These are phyloP conservation scores for Calliopum simillimum DNA, from an alignment of 2,888 invertebrate genomes.

Conservation along the genomic window DNA sequence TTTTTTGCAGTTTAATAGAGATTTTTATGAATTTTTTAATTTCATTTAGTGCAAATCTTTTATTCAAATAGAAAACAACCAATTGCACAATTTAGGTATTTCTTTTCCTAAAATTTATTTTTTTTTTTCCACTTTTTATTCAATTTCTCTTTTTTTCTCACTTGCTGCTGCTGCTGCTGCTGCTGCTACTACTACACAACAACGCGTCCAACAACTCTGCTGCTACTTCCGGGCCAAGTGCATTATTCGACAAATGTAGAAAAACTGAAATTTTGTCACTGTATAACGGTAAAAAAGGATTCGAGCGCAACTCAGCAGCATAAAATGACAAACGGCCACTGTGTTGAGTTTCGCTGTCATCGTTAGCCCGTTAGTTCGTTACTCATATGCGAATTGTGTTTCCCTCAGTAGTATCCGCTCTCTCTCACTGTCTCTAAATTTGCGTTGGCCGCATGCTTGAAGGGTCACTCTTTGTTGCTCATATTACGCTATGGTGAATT, in stretches of 20 bases:
- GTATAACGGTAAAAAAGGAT: constrained; percentile 31
- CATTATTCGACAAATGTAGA: constrained; percentile 47
- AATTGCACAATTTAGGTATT: no score
- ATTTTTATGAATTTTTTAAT: no score
- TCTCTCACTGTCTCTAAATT: no score
- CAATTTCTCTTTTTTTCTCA: background rate
- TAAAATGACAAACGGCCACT: background rate
- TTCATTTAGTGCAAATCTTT: background rate
- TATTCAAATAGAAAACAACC: background rate
- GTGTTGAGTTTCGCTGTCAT: background rate
- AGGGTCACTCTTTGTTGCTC: no score
- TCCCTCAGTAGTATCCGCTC: no score
- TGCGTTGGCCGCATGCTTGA: no score
- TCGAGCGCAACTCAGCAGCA: background rate
- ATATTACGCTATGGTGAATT: no score
- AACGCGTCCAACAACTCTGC: background rate
- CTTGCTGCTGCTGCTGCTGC: no score
- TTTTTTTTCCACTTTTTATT: background rate
- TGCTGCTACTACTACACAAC: background rate
- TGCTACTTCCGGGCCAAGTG: constrained; percentile 43
- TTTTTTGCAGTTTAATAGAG: background rate
- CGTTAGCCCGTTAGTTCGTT: background rate
- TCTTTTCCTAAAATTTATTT: background rate
- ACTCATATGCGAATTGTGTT: no score
- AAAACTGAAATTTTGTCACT: constrained; percentile 43